phyloP scores from a whole-genome alignment of 1,140 invertebrate species.

The Drosophila kikkawai region DNA sequence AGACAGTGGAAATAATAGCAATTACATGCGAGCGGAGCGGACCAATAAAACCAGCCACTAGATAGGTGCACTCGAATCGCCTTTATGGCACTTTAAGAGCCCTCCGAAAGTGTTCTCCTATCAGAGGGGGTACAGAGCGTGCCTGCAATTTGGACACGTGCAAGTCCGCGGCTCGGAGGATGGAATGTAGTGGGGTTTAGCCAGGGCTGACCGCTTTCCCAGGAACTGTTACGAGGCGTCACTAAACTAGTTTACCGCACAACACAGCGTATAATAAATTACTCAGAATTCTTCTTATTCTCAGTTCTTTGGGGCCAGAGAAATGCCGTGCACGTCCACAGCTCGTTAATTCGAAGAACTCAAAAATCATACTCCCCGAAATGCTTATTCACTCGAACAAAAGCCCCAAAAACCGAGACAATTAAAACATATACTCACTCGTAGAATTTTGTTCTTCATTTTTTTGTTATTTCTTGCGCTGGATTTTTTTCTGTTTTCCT shows the following conservation, averaged over 20 bases:
- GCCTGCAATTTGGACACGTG: constrained; percentile 78
- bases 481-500: constrained; percentile 19
- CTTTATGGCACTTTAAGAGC: constrained; percentile 76
- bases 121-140: constrained; percentile 45
- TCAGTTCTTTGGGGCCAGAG: constrained; percentile 28
- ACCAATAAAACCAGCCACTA: constrained; percentile 65
- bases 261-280: constrained; percentile 50
- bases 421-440: constrained; percentile 65
- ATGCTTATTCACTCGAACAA: constrained; percentile 36
- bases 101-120: constrained; percentile 34
- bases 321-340: constrained; percentile 70
- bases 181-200: constrained; percentile 54
- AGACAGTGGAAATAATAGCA: constrained; percentile 66
- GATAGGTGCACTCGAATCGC: constrained; percentile 51
- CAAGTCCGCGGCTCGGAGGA: constrained; percentile 38
- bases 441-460: constrained; percentile 6
- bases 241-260: constrained; percentile 72
- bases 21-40: constrained; percentile 55
- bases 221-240: constrained; percentile 55
- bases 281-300: constrained; percentile 42
- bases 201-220: constrained; percentile 34
- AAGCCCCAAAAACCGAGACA: constrained; percentile 58
- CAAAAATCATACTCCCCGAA: constrained; percentile 69
- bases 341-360: constrained; percentile 78
- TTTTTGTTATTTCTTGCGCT: constrained; percentile 12